A percentile compares a stretch with the other conserved stretches of the same genome.
These are phyloP conservation scores for Pangasius larnaudii DNA, from an alignment of 2,797 vertebrate genomes.

Conservation along the genomic window DNA sequence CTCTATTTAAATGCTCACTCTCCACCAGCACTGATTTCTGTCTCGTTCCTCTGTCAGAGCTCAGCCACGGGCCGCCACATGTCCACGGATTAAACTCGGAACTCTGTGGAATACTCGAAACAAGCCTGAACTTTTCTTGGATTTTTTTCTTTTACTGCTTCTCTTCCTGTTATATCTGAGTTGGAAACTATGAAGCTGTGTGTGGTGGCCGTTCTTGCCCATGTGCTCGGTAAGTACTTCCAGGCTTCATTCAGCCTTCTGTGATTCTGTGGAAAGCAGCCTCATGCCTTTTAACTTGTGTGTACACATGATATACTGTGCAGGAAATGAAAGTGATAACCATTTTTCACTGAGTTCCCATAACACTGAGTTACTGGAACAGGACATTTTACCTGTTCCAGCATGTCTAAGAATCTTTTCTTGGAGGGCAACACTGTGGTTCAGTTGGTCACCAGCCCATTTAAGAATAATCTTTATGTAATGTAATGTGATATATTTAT, in stretches of 20 bases:
- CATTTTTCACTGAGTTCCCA: not conserved
- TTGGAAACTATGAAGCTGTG: constrained; percentile 73
- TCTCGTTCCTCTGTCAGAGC: not conserved
- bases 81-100: constrained; percentile 32
- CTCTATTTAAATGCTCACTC: constrained; percentile 35
- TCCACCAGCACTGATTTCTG: constrained; percentile 31
- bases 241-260: constrained; percentile 14
- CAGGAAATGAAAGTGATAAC: not conserved
- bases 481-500: constrained; percentile 80
- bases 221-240: constrained; percentile 74
- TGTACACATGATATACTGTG: not conserved
- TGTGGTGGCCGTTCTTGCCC: constrained; percentile 65
- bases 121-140: not conserved
- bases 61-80: not conserved
- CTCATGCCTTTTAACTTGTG: not conserved
- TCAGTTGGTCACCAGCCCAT: constrained; percentile 69
- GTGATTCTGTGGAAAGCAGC: not conserved
- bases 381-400: not conserved
- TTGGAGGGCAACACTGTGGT: constrained; percentile 41
- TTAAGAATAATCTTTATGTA: constrained; percentile 81
- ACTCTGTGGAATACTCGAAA: constrained; percentile 31
- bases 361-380: not conserved
- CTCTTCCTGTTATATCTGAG: not conserved
- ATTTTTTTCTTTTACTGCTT: not conserved
- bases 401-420: constrained; percentile 31